Conservation (phyloP, 2,888 invertebrate genomes). For the Elaeidobius kamerunicus region DNA sequence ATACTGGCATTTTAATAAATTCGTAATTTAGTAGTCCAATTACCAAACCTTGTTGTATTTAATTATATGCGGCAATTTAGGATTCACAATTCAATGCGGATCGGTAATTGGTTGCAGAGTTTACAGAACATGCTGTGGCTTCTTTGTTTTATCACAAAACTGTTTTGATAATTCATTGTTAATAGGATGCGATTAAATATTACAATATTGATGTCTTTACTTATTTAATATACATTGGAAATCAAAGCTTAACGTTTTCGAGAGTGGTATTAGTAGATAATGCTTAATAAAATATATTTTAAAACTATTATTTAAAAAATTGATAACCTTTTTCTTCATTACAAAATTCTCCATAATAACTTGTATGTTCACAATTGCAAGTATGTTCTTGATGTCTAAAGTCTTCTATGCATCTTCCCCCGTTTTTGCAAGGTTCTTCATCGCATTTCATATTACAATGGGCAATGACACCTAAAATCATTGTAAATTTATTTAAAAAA, state of each 20-base stretch:
- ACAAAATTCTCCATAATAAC: constrained; percentile 85
- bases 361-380: constrained; percentile 86
- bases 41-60: constrained; percentile 4
- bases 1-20: constrained; percentile 2
- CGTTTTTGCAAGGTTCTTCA: constrained; percentile 81
- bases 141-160: no score
- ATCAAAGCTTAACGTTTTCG: no score
- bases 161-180: no score
- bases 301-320: no score
- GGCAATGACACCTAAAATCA: constrained; percentile 65
- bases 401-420: constrained; percentile 84
- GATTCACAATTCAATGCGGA: not conserved
- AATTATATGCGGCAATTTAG: constrained; percentile 3
- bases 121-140: no score
- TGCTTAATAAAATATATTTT: no score
- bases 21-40: constrained; percentile 5
- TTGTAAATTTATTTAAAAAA: constrained; percentile 5
- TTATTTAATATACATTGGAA: no score
- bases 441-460: constrained; percentile 90
- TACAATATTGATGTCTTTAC: constrained; percentile 40
- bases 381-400: constrained; percentile 82
- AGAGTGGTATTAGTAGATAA: no score
- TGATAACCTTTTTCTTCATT: constrained; percentile 82
- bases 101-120: not conserved
- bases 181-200: no score